phyloP scores from a whole-genome alignment of 2,113 vertebrate genomes.

The Grammomys surdaster region DNA sequence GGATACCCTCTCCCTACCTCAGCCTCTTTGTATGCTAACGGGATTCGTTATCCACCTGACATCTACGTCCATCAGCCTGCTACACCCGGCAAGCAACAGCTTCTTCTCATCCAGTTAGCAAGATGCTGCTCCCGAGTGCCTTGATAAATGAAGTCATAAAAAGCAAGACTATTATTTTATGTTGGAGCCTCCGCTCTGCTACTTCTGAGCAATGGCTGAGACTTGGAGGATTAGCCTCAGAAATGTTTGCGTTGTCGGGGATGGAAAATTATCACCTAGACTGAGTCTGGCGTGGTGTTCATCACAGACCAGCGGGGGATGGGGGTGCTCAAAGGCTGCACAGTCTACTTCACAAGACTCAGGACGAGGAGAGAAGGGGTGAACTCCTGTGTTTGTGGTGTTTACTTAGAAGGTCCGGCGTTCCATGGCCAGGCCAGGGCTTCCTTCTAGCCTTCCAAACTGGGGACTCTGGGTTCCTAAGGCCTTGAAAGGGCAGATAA shows the following conservation, averaged over 20 bases:
- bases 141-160: conserved; percentile 81
- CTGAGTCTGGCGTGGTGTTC: neutral
- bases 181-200: conserved; percentile 43
- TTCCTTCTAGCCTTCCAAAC: neutral
- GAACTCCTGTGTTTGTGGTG: fast-evolving
- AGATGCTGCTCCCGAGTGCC: conserved; percentile 62
- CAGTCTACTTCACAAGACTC: neutral
- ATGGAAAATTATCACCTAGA: conserved; percentile 31
- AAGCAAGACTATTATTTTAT: conserved; percentile 68
- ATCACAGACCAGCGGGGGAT: neutral
- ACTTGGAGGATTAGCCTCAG: neutral
- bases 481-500: conserved; percentile 68
- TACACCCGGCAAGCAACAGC: neutral
- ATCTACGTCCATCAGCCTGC: conserved; percentile 44
- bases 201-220: conserved; percentile 72
- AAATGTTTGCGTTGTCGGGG: conserved; percentile 60
- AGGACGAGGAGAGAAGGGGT: neutral
- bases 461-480: neutral
- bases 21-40: conserved; percentile 10
- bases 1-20: neutral
- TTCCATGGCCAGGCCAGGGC: neutral
- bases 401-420: fast-evolving
- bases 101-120: conserved; percentile 64
- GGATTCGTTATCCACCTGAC: conserved; percentile 26
- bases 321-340: neutral